Base-by-base conservation (phyloP, 2,113 vertebrate genomes). In the Megaceryle maxima region DNA sequence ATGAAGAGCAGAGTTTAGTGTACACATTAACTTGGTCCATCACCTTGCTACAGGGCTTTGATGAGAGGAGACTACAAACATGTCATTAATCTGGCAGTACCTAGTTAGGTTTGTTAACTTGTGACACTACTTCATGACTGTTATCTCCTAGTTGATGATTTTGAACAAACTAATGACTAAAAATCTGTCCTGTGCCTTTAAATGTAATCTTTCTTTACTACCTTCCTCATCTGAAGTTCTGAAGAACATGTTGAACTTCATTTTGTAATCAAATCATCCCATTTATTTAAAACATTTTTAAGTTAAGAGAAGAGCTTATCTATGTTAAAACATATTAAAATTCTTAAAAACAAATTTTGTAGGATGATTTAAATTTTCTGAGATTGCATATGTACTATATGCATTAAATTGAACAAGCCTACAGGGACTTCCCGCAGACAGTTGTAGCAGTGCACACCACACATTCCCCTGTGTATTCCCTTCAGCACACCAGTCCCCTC, bases 381-480 rank as follows among this genome's bases (percentile, higher is more conserved):
- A 33, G 7, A 41, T 57, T 92, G 5, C 2, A 10, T 57, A 39
- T 64, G 39, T 62, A 39, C 9, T 43, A 50, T 59, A 41, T 28
- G 9, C 7, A 43, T 53, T 60, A 73, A 81, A 19, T 16, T 17
- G 55, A 81, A 41, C 70, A 29, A 1, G 2, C 5, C 22, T 18
- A 5, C 21, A 18, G 28, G 5, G 5, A 0, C 25, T 48, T 67
- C 4, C n/a, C 24, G 17, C 16, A 46, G 11, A 17, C 11, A 72
- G 9, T 25, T 3, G 26, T 18, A 6, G 17, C 1, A 13, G 1
- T 5, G 8, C 5, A 26, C 12, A 21, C 7, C 4, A 2, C 16
- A 24, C 4, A 3, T 46, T 43, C 2, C 11, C 7, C 20, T 53
- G 11, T 17, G 7, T 11, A 13, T 18, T 82, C 25, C 10, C 12